Percentiles rank a stretch among this genome's conserved stretches.
phyloP scores from a whole-genome alignment of 2,888 invertebrate genomes.

The Tricholauxania praeusta region DNA sequence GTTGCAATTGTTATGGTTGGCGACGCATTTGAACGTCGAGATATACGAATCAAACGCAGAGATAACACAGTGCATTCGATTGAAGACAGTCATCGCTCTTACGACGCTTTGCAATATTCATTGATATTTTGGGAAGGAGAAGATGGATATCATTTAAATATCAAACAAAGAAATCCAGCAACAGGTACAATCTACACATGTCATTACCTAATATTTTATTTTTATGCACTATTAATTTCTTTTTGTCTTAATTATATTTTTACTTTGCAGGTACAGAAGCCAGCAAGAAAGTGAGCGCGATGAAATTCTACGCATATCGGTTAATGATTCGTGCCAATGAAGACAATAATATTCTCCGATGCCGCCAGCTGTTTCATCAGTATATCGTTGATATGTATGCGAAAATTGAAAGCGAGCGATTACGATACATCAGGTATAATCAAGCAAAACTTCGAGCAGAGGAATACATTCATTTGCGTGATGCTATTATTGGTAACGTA shows the following conservation, averaged over 20 bases:
- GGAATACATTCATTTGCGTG: slow-evolving; percentile 59
- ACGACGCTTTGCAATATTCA: slow-evolving; percentile 33
- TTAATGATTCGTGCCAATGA: slow-evolving; percentile 32
- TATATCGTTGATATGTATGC: slow-evolving; percentile 61
- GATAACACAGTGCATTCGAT: background rate
- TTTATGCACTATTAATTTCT: too few species aligned
- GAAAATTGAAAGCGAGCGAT: slow-evolving; percentile 59
- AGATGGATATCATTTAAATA: slow-evolving; percentile 36
- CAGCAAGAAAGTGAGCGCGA: slow-evolving; percentile 28
- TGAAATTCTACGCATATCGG: slow-evolving; percentile 37
- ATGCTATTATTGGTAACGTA: slow-evolving; percentile 48
- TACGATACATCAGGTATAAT: slow-evolving; percentile 55
- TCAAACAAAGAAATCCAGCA: slow-evolving; percentile 27
- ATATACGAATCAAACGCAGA: slow-evolving; percentile 21
- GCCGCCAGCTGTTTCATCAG: slow-evolving; percentile 55
- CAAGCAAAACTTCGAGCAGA: slow-evolving; percentile 54
- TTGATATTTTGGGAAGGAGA: slow-evolving; percentile 37
- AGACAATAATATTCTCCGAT: slow-evolving; percentile 48
- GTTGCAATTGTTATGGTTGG: slow-evolving; percentile 58
- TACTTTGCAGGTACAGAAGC: background rate
- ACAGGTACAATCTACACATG: too few species aligned
- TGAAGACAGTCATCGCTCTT: slow-evolving; percentile 3
- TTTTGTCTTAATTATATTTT: too few species aligned
- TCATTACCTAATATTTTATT: too few species aligned
- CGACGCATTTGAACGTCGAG: slow-evolving; percentile 50